Base-by-base conservation (phyloP, 2,113 vertebrate species). In the Sphaerodactylus townsendi region DNA sequence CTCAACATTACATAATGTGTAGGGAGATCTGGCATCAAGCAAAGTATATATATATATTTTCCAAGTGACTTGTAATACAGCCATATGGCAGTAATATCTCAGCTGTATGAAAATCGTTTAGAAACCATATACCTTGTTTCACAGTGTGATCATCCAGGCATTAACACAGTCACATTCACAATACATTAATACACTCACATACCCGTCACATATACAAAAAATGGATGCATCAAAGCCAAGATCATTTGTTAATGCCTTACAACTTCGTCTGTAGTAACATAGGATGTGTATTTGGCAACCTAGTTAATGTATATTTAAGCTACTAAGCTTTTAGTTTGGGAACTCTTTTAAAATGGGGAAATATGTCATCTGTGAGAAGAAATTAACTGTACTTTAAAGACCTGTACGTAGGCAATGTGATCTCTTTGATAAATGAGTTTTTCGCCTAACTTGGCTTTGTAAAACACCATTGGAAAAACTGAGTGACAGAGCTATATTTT, bases 61-160 rank as follows among this genome's bases (percentile, higher is more conserved):
- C 64, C 56, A 41, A 87, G 80, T 85, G 59, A 91, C 82, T 82
- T 93, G 86, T 77, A 92, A 92, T 85, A 87, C 75, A 86, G 83
- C 79, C 89, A 78, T 87, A 82, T 90, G 85, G 81, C 85, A 91
- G 92, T 91, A 90, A 90, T 76, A 85, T 30, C 59, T 92, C 82
- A 56, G 88, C 4, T 90, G 75, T 90, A 85, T 82, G 75, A 73
- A 56, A 87, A 79, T 81, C 64, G 70, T 89, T 62, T 71, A 44
- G 89, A 86, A 91, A 83, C 72, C 73, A 80, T 83, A 82, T 88
- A 73, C 21, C 78, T 39, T 72, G 19, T 91, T 86, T 87, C 82
- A 78, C 59, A 83, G 65, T 56, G n/a, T n/a, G 71, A 80, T 71
- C 84, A 70, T 89, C 87, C 83, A 46, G 37, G 89, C 83, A 81